These are phyloP conservation scores for Coreius guichenoti DNA, from an alignment of 2,797 vertebrate species.

Conservation along the genomic window DNA sequence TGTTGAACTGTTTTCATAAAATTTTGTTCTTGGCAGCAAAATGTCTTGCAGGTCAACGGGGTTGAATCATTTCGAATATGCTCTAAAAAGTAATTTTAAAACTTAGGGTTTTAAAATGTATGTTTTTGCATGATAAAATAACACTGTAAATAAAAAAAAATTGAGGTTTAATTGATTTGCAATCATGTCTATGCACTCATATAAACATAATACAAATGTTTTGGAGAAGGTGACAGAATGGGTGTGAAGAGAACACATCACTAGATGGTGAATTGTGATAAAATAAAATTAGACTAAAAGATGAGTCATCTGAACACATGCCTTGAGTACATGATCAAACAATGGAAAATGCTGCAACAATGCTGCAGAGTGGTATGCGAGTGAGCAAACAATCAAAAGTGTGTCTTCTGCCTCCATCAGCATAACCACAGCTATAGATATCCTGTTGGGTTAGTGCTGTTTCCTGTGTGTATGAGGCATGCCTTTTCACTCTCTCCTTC, in stretches of 20 bases:
- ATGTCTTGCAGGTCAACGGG: too few relatives aligned
- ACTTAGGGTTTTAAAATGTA: neutral
- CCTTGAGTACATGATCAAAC: slow-evolving; percentile 43
- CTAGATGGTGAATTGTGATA: slow-evolving; percentile 19
- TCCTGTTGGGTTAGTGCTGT: slow-evolving; percentile 73
- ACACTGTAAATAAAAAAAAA: neutral
- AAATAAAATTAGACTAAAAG: slow-evolving; percentile 9
- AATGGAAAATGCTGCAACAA: slow-evolving; percentile 55
- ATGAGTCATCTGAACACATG: slow-evolving; percentile 57
- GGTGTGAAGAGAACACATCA: neutral
- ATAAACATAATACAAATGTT: slow-evolving; percentile 32
- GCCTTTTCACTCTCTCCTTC: slow-evolving; percentile 43
- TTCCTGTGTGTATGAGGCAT: slow-evolving; percentile 73
- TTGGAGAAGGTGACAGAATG: slow-evolving; percentile 49
- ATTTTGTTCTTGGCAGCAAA: too few relatives aligned
- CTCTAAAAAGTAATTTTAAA: too few relatives aligned
- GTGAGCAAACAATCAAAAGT: slow-evolving; percentile 62
- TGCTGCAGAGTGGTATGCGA: slow-evolving; percentile 60
- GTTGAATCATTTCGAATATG: too few relatives aligned
- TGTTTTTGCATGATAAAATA: neutral
- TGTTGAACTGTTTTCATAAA: too few relatives aligned
- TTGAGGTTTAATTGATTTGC: neutral
- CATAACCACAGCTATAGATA: slow-evolving; percentile 76
- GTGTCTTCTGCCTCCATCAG: slow-evolving; percentile 61
- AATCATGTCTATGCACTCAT: neutral